Evolutionary conservation across 2,888 invertebrate genomes (phyloP), one percentile per base, ranked within the genome.

Genomic region (Tetheella fluctuosa): DNA sequence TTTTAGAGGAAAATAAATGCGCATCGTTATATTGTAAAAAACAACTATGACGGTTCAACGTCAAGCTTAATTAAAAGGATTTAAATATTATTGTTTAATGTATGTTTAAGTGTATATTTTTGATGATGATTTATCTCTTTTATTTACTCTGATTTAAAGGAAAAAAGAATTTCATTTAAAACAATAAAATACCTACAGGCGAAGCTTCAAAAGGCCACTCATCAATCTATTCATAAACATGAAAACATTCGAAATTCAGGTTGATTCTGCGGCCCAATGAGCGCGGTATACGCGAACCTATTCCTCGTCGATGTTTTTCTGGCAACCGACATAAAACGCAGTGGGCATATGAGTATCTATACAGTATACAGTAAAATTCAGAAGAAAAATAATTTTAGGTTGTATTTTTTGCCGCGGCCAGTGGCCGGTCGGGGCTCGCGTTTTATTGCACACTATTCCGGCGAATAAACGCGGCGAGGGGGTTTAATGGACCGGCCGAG

Each of bases 371-470:
- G 71, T 74, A 68, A 68, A 74, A 79, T 82, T 81, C 79, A 85
- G 82, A 87, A 85, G 86, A 88, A 85, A 86, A 78, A 83, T 79
- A 85, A 88, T 88, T 89, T 88, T 84, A 78, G 81, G 85, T 81
- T 82, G 82, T 88, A 87, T 90, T 90, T 90, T 90, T 90, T 89
- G 83, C 84, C 83, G 85, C 80, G 87, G 85, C 83, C 81, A 80
- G 75, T 83, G 85, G 84, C 81, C 85, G 83, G 84, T 80, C 80
- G 82, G 79, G 79, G 81, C 81, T 86, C 85, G 84, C 86, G 83
- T 90, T 91, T 91, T 91, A 91, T 90, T 91, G 89, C 91, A 81
- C 88, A 89, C 91, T 90, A 91, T 90, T 88, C 90, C 88, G 84
- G 81, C 83, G 87, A 88, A 91, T 91, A 91, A 90, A 89, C 88